phyloP scores from a whole-genome alignment of 2,888 invertebrate species.

The Capitulum mitella region DNA sequence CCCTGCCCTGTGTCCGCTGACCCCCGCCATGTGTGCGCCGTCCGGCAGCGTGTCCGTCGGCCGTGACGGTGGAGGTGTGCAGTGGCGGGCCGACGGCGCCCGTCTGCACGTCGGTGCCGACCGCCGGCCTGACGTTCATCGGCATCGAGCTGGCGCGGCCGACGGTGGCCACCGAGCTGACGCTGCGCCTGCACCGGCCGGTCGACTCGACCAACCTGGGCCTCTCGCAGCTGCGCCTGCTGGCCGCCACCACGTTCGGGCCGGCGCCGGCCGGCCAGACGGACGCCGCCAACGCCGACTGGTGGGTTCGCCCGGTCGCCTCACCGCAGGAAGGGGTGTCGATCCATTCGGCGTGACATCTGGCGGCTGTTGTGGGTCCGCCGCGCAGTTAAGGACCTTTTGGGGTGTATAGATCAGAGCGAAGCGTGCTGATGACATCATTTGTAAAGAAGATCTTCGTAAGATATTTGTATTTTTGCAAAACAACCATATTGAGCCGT shows the following conservation, averaged over 20 bases:
- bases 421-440: no score
- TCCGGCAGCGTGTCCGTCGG: constrained; percentile 70
- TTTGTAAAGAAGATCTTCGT: no score
- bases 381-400: no score
- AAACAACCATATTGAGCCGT: no score
- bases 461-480: no score
- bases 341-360: no score
- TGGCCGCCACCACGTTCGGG: constrained; percentile 59
- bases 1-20: no score
- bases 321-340: no score
- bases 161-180: constrained; percentile 75
- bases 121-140: constrained; percentile 80
- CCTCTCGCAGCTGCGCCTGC: constrained; percentile 71
- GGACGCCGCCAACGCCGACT: constrained; percentile 34
- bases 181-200: constrained; percentile 71
- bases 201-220: constrained; percentile 84
- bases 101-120: constrained; percentile 74
- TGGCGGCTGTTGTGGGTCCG: no score
- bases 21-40: no score
- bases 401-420: no score
- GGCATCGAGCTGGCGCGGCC: constrained; percentile 72
- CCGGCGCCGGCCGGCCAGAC: constrained; percentile 29
- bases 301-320: neutral
- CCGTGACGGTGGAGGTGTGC: constrained; percentile 76
- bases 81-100: constrained; percentile 70